Conservation (phyloP, 2,113 vertebrate species). For the Scomber colias region DNA sequence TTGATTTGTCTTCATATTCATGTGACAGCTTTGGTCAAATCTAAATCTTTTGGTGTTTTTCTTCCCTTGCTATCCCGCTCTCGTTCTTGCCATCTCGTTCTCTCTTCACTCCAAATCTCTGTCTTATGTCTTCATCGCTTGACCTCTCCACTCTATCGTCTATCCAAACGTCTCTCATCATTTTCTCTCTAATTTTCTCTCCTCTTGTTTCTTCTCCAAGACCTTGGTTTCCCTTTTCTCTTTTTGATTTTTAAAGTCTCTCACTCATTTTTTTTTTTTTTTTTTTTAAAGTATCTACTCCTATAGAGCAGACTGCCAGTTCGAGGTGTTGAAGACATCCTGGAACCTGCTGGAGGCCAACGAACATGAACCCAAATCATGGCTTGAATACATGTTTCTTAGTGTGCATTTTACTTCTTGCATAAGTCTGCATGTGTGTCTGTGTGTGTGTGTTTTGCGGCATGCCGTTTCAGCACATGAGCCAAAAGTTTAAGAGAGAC, state of each 20-base stretch:
- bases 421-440: background rate
- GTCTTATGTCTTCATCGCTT: slow-evolving; percentile 39
- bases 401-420: background rate
- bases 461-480: slow-evolving; percentile 30
- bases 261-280: background rate
- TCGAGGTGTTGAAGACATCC: slow-evolving; percentile 63
- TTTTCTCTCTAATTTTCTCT: slow-evolving; percentile 25
- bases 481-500: slow-evolving; percentile 59
- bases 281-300: background rate
- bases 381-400: background rate
- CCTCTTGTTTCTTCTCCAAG: slow-evolving; percentile 2
- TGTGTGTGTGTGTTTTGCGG: slow-evolving; percentile 28
- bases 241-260: slow-evolving; percentile 4
- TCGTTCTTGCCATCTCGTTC: background rate
- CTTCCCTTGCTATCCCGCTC: background rate
- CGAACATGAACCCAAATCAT: slow-evolving; percentile 16
- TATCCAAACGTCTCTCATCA: slow-evolving; percentile 46
- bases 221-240: slow-evolving; percentile 10
- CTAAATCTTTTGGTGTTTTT: background rate
- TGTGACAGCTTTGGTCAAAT: background rate
- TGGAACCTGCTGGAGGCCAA: slow-evolving; percentile 32
- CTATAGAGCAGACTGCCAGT: background rate
- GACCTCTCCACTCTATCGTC: slow-evolving; percentile 21
- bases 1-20: background rate
- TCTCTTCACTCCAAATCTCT: slow-evolving; percentile 28